A percentile compares a stretch with the other conserved stretches of the same genome.
phyloP scores from a whole-genome alignment of 2,888 invertebrate genomes.

The Nowickia ferox region DNA sequence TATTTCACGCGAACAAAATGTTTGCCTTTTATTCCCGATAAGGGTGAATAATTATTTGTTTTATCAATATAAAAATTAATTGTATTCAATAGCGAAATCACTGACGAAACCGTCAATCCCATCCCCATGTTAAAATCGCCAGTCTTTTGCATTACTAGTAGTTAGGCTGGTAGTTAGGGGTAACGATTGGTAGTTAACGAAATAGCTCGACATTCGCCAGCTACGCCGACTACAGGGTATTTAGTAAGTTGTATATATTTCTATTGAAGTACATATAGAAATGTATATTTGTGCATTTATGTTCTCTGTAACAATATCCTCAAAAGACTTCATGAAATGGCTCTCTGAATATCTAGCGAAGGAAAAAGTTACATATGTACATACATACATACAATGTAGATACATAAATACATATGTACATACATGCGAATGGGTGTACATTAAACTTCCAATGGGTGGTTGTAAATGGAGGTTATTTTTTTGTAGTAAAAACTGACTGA shows the following conservation, averaged over 20 bases:
- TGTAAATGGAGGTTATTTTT: conserved; percentile 5
- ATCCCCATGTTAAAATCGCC: too few relatives aligned
- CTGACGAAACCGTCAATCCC: too few relatives aligned
- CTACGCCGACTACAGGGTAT: too few relatives aligned
- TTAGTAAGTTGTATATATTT: conserved; percentile 15
- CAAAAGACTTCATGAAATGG: conserved; percentile 49
- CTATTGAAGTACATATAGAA: background rate
- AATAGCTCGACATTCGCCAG: too few relatives aligned
- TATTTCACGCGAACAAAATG: too few relatives aligned
- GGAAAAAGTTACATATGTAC: background rate
- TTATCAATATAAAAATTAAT: too few relatives aligned
- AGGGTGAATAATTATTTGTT: too few relatives aligned
- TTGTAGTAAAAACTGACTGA: conserved; percentile 41
- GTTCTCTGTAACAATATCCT: conserved; percentile 57
- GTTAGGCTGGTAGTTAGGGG: too few relatives aligned
- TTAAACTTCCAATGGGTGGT: conserved; percentile 47
- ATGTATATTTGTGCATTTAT: background rate
- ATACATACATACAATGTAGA: background rate
- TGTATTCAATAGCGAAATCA: too few relatives aligned
- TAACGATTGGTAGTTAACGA: too few relatives aligned
- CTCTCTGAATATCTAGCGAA: conserved; percentile 32
- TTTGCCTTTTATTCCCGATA: too few relatives aligned
- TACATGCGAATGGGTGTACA: background rate
- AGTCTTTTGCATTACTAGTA: too few relatives aligned
- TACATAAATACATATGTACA: background rate